These are phyloP conservation scores for Nycteola revayana DNA, from an alignment of 2,888 invertebrate genomes.

Conservation along the genomic window DNA sequence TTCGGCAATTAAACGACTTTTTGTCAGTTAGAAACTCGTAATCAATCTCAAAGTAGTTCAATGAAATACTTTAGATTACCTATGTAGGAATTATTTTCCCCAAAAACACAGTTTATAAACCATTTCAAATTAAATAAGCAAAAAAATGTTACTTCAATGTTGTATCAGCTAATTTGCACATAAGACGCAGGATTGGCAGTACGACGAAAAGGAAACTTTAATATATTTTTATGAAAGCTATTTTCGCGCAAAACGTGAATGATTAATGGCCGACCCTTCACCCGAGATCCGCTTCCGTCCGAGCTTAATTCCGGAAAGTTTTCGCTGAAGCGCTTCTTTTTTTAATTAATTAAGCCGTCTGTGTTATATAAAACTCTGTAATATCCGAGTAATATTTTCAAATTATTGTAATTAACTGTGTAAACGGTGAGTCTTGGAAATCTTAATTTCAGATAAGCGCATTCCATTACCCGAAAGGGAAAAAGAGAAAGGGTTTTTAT, in stretches of 20 bases:
- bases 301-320: conserved; percentile 57
- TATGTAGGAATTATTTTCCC: conserved; percentile 26
- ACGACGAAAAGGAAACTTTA: conserved; percentile 67
- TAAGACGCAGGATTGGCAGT: conserved; percentile 57
- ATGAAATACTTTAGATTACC: too few species aligned
- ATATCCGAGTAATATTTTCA: conserved; percentile 22
- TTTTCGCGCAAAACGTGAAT: conserved; percentile 65
- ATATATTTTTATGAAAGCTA: conserved; percentile 73
- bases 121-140: conserved; percentile 38
- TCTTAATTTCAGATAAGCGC: conserved; percentile 26
- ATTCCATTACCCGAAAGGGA: conserved; percentile 12
- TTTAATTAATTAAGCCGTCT: conserved; percentile 56
- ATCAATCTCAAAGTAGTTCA: too few species aligned
- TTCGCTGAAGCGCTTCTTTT: conserved; percentile 39
- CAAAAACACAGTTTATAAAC: conserved; percentile 40
- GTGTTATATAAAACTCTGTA: conserved; percentile 34
- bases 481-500: conserved; percentile 10
- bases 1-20: too few species aligned
- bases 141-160: too few species aligned
- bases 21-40: too few species aligned
- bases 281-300: conserved; percentile 50
- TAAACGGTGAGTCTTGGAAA: conserved; percentile 19
- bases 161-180: conserved; percentile 73
- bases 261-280: conserved; percentile 73
- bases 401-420: conserved; percentile 28